Base-by-base conservation (phyloP, 2,797 vertebrate species). In the Zenarchopterus dispar region DNA sequence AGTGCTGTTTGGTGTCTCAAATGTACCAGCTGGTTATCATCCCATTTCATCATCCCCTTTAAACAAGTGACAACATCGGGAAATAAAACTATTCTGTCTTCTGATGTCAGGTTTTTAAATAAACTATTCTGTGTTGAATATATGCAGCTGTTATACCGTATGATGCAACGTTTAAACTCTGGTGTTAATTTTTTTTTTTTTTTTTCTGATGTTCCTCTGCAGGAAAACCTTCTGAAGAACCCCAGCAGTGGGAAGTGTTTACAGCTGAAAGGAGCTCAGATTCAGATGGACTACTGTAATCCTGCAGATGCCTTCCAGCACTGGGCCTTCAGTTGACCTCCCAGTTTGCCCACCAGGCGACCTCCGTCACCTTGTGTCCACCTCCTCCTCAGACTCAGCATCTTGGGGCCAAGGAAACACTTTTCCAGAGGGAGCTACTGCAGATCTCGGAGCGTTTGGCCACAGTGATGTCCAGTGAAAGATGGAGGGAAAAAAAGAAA, bases 201-300 rank as follows among this genome's bases (percentile, higher is more conserved):
- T 8, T 62, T 13, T 31, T 59, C n/a, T 36, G 33, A 36, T 36
- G 33, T 23, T 36, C 1, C 33, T 67, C 43, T 77, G 1, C 69
- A 98, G 97, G 92, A 93, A n/a, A 84, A 84, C 17, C 92, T 97
- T 46, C 67, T 99, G 69, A 95, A 88, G 84, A 99, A 96, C 77
- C 86, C 89, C 0, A 90, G 83, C 43, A 96, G 94, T 11, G 92
- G 92, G 3, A 87, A 76, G 59, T 99, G 97, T 70, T 85, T 99
- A 82, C 85, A 84, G 0, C 77, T 95, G 0, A 89, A 80, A 45
- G 90, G 78, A 42, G 83, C 77, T 19, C 80, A 92, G 49, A 62
- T 96, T 18, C 64, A 87, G 8, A 93, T 96, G 85, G 89, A 77
- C 16, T 10, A 77, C 45, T 99, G 97, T 62, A 77, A 96, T 51